Evolutionary conservation across 2,888 invertebrate genomes (phyloP), one percentile per base, ranked within the genome.

Genomic region (Cremastobaeus sp.): DNA sequence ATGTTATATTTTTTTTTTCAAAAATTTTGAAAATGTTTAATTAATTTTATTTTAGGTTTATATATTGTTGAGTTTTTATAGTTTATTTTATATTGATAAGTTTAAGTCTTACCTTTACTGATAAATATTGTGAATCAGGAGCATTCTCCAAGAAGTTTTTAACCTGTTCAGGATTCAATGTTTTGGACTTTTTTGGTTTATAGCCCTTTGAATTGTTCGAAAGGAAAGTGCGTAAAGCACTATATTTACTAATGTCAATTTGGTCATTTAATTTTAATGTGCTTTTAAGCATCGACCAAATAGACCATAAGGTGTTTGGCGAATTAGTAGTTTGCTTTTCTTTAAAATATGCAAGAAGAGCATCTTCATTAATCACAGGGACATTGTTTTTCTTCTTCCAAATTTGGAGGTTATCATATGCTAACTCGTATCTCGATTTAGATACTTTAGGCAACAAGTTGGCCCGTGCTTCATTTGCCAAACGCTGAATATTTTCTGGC

Each of bases 61-160:
- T 5, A 5, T 8, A 25, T 3, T 25, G 8, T 5, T 25, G 3
- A 25, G 3, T 25, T 25, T 25, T 25, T 25, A 25, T 3, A 25
- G 8, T 25, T 8, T 25, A 25, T 5, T 25, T 25, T 25, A 25
- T 25, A 25, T 5, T 5, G 8, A 8, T 8, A 25, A 5, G 25
- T 5, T 25, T 5, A 25, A 25, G 25, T 25, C 32, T 69, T 62
- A 66, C 65, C 55, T 64, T 79, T 30, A 55, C 70, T 14, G 54
- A 62, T 34, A 79, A 50, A 65, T 76, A 77, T 25, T 65, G 50
- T 32, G 47, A 11, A 59, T 79, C 73, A 6, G 72, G 68, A 15
- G 79, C 79, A 25, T 73, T 37, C 28, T 54, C 25, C 11, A 68
- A 39, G 35, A 62, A 73, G 8, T 35, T 35, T 30, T 54, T 5